Percentiles rank a stretch among this genome's conserved stretches.
Conservation (phyloP, 2,113 vertebrate species). For the Phoxinus phoxinus region DNA sequence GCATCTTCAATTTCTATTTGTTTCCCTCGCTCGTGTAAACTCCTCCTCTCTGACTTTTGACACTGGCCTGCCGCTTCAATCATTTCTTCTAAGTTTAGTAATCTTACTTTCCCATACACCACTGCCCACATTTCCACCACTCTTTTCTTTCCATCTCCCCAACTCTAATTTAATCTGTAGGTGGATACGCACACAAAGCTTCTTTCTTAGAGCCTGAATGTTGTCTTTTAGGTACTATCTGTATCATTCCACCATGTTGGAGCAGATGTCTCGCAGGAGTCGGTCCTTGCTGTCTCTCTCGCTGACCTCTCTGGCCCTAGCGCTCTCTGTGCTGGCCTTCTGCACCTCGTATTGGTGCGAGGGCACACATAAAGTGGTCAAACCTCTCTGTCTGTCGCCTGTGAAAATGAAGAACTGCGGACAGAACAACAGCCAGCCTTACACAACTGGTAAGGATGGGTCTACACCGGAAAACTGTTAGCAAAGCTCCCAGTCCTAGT, state of each 20-base stretch:
- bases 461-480: not conserved
- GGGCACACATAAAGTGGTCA: constrained; percentile 85
- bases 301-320: constrained; percentile 79
- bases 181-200: not conserved
- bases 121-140: not conserved
- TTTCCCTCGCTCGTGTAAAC: constrained; percentile 28
- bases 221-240: constrained; percentile 19
- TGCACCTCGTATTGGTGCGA: constrained; percentile 86
- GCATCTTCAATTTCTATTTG: constrained; percentile 25
- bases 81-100: not conserved
- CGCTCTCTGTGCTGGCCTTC: constrained; percentile 80
- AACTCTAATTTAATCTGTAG: not conserved
- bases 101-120: not conserved
- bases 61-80: constrained; percentile 47
- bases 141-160: not conserved
- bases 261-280: constrained; percentile 72
- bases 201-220: not conserved
- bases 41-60: not conserved
- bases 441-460: constrained; percentile 69
- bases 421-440: constrained; percentile 76
- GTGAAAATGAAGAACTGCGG: constrained; percentile 83
- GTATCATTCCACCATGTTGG: constrained; percentile 69
- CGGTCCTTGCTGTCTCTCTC: constrained; percentile 80
- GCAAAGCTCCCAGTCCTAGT: not conserved
- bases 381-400: constrained; percentile 82